Evolutionary conservation across 2,797 vertebrate genomes (phyloP).

Genomic region (Pyrocephalus nanus): DNA sequence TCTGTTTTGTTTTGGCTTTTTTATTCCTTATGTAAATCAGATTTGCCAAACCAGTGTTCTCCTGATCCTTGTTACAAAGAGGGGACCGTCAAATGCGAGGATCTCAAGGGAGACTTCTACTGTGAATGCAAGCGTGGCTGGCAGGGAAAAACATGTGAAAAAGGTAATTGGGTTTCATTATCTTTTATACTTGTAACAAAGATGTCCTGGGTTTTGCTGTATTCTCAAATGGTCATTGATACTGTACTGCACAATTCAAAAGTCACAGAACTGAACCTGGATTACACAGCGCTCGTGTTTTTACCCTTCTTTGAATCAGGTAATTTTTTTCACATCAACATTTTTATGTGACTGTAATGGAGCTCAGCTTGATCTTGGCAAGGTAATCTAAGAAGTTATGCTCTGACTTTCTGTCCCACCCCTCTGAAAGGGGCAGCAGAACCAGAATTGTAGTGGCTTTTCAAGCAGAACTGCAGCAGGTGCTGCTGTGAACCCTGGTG

Average conservation of each 20-base stretch:
- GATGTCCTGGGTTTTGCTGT: neutral
- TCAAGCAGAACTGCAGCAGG: neutral
- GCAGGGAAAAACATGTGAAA: conserved; percentile 85
- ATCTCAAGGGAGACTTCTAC: conserved; percentile 89
- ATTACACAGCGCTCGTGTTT: fast-evolving
- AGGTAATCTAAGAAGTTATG: neutral
- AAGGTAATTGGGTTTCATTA: conserved; percentile 76
- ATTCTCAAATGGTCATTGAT: neutral
- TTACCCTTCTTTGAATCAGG: neutral
- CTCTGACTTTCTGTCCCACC: neutral
- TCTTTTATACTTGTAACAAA: neutral
- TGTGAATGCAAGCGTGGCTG: conserved; percentile 92
- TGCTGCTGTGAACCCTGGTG: neutral
- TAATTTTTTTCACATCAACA: neutral
- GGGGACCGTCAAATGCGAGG: conserved; percentile 86
- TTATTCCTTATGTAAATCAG: conserved; percentile 70
- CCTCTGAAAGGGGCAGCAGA: neutral
- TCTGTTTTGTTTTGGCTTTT: neutral
- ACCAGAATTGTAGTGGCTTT: neutral
- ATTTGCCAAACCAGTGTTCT: conserved; percentile 95
- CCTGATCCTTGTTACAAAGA: conserved; percentile 85
- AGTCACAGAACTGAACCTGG: neutral
- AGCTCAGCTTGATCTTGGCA: neutral
- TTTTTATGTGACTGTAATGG: neutral
- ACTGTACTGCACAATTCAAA: neutral